Evolutionary conservation across 2,113 vertebrate genomes (phyloP), one percentile per base, ranked within the genome.

Genomic region (Siniperca knerii): DNA sequence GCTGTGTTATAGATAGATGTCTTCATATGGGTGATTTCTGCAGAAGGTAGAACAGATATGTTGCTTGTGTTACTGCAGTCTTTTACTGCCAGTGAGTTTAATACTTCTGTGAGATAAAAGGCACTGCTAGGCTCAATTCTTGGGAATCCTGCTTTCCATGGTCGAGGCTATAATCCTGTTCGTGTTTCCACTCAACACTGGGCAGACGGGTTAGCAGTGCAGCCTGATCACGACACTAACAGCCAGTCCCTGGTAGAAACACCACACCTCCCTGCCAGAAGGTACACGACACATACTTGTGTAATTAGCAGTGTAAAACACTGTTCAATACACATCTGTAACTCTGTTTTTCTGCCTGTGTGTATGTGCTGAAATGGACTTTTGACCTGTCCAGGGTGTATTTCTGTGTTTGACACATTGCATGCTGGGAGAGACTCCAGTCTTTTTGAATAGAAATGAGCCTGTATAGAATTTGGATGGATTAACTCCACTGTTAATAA

Each of bases 91-190:
- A 52, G 16, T 52, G 48, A 52, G 48, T 5, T 52, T 84, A 84
- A 76, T 77, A 25, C 42, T 62, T 33, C 9, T 10, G n/a, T 72
- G 67, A 75, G 61, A 77, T 82, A 58, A 84, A 68, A 86, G 81
- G 37, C 33, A n/a, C 44, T 0, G 46, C 42, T 6, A 13, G 82
- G 85, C 42, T 20, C n/a, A 13, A 13, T 76, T 82, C 87, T 73
- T 44, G 35, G 86, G 88, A 91, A 71, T 77, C 55, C 85, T 18
- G 78, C 60, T 76, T 42, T 79, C 52, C 40, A 6, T 16, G 6
- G 21, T 58, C 4, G 8, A 48, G 52, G 52, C 64, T 74, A 33
- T 86, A 90, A 85, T 87, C 90, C 90, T 55, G 68, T 84, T 72
- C 80, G 86, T 86, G 75, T 84, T 87, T 84, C 68, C 71, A 58